A percentile compares a stretch with the other conserved stretches of the same genome.
Conservation (phyloP, 1,140 invertebrate genomes). For the Heterodera schachtii region DNA sequence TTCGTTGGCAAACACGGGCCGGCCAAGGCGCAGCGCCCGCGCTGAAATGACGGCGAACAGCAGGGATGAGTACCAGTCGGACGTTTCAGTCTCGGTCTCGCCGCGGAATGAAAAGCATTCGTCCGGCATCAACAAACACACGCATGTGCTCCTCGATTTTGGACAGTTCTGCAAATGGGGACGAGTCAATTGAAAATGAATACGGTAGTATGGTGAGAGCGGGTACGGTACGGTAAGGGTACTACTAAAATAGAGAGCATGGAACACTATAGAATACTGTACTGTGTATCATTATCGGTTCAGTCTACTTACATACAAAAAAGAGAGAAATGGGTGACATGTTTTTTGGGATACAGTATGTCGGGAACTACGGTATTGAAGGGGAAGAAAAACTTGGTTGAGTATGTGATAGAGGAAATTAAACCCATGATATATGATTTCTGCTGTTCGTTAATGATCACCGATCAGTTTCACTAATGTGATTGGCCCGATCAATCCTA, state of each 20-base stretch:
- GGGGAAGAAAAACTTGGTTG: too few species aligned
- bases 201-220: too few species aligned
- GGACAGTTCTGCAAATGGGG: constrained; percentile 12
- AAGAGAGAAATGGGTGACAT: not conserved
- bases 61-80: constrained; percentile 28
- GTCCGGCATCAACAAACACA: constrained; percentile 41
- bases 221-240: too few species aligned
- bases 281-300: not conserved
- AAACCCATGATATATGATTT: too few species aligned
- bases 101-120: constrained; percentile 33
- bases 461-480: not conserved
- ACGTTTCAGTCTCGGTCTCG: constrained; percentile 28
- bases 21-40: constrained; percentile 35
- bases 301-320: not conserved
- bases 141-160: constrained; percentile 10
- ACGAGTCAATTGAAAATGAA: not conserved
- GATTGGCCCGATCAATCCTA: not conserved
- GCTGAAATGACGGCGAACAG: constrained; percentile 36
- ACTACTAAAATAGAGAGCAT: too few species aligned
- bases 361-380: too few species aligned
- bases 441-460: not conserved
- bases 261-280: not conserved
- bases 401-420: too few species aligned
- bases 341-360: too few species aligned
- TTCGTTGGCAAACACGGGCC: constrained; percentile 42